Evolutionary conservation across 2,113 vertebrate genomes (phyloP).

Genomic region (Octodon degus): DNA sequence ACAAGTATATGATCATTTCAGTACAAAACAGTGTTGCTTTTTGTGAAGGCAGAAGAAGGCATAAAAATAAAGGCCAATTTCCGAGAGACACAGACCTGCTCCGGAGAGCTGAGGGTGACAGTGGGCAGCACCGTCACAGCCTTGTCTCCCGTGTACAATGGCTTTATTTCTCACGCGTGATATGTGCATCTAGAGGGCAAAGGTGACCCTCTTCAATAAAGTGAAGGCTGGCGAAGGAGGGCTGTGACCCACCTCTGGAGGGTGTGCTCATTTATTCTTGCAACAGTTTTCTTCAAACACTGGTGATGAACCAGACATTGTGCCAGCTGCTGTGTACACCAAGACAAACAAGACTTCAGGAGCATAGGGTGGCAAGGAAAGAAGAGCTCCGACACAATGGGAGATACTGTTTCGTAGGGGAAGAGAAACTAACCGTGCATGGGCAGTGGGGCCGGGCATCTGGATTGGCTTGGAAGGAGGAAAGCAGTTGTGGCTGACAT

Average conservation of each 20-base stretch:
- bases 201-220: not conserved
- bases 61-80: not conserved
- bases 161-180: not conserved
- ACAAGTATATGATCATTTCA: not conserved
- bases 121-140: accelerated
- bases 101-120: not conserved
- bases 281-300: not conserved
- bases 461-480: not conserved
- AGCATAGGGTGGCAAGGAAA: not conserved
- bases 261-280: not conserved
- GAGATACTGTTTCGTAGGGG: not conserved
- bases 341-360: not conserved
- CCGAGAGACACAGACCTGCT: not conserved
- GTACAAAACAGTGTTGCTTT: not conserved
- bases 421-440: not conserved
- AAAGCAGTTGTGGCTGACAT: not conserved
- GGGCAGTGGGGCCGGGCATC: not conserved
- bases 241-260: not conserved
- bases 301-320: not conserved
- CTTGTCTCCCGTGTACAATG: not conserved
- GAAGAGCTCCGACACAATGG: not conserved
- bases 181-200: not conserved
- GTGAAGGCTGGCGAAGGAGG: not conserved
- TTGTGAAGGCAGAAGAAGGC: not conserved
- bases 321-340: not conserved